Evolutionary conservation across 2,888 invertebrate species (phyloP).

Genomic region (Leucoma salicis): DNA sequence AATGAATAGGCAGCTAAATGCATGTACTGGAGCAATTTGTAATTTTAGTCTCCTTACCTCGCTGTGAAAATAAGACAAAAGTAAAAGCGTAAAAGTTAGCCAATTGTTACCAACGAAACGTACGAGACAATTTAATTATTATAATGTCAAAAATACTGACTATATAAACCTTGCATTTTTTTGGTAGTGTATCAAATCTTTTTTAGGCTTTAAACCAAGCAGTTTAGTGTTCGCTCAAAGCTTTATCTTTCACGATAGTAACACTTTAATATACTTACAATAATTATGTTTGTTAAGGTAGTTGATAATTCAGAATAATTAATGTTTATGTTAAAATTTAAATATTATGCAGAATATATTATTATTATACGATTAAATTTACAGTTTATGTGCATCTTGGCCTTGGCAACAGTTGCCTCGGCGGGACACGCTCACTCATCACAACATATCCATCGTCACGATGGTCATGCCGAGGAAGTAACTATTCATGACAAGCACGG

Average conservation of each 20-base stretch:
- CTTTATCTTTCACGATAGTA: background rate
- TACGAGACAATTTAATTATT: background rate
- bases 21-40: background rate
- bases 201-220: background rate
- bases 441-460: slow-evolving; percentile 42
- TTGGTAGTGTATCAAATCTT: background rate
- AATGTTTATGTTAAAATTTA: no score
- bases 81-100: background rate
- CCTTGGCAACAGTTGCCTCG: slow-evolving; percentile 29
- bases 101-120: background rate
- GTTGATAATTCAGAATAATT: no score
- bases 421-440: slow-evolving; percentile 55
- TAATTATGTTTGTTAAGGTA: no score
- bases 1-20: no score
- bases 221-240: background rate
- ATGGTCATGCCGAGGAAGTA: slow-evolving; percentile 6
- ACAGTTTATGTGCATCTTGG: slow-evolving; percentile 35
- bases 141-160: background rate
- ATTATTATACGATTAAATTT: no score
- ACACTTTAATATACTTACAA: no score
- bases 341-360: no score
- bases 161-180: background rate
- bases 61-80: background rate
- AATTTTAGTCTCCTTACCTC: background rate
- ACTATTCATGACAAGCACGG: slow-evolving; percentile 11